Percentiles rank a stretch among this genome's conserved stretches.
These are phyloP conservation scores for Accipiter virgatus DNA, from an alignment of 2,113 vertebrate genomes.

Conservation along the genomic window DNA sequence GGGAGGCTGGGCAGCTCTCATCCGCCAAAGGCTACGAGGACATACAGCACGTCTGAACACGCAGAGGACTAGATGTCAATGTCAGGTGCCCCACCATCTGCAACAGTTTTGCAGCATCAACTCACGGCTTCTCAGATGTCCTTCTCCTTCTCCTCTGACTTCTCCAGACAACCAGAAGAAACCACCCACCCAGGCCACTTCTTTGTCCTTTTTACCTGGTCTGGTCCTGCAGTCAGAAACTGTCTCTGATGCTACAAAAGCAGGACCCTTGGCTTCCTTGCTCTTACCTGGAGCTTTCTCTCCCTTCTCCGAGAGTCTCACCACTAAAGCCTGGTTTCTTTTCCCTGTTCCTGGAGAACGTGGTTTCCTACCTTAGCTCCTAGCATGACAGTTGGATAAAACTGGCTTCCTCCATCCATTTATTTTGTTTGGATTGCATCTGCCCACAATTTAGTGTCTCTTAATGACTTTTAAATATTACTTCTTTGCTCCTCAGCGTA, in stretches of 20 bases:
- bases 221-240: not conserved
- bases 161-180: not conserved
- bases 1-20: not conserved
- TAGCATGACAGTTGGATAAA: not conserved
- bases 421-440: not conserved
- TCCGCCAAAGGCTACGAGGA: not conserved
- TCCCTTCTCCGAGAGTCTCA: not conserved
- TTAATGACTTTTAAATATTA: not conserved
- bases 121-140: not conserved
- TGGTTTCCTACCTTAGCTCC: not conserved
- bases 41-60: rapidly evolving
- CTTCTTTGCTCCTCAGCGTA: not conserved
- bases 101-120: rapidly evolving
- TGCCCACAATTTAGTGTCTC: not conserved
- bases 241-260: not conserved
- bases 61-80: not conserved
- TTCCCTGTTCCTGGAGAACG: not conserved
- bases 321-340: not conserved
- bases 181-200: not conserved
- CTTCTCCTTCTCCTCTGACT: not conserved
- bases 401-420: not conserved
- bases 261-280: not conserved
- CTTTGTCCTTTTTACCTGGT: not conserved
- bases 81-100: not conserved
- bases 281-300: not conserved